Percentiles rank a stretch among this genome's conserved stretches.
phyloP scores from a whole-genome alignment of 2,113 vertebrate species.

The Oxygymnocypris stewartii region DNA sequence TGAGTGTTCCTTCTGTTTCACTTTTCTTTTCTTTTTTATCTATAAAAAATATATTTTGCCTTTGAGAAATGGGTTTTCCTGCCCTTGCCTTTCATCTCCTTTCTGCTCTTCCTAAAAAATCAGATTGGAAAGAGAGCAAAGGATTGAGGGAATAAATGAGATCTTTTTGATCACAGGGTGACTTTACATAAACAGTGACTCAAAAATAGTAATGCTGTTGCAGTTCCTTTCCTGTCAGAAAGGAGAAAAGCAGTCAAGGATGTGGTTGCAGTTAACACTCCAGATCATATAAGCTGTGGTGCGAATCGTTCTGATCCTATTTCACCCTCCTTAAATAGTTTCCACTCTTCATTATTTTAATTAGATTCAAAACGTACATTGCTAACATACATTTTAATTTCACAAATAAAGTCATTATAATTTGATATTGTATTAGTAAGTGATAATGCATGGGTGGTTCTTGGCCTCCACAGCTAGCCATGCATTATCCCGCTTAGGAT shows the following conservation, averaged over 20 bases:
- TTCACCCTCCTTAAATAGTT: not conserved
- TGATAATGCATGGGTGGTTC: no score
- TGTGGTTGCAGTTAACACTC: not conserved
- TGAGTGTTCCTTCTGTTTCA: not conserved
- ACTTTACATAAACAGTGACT: conserved; percentile 10
- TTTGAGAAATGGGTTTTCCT: not conserved
- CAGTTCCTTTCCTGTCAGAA: conserved; percentile 7
- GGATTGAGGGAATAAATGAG: conserved; percentile 37
- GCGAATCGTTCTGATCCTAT: not conserved
- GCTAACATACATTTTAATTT: not conserved
- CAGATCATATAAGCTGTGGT: not conserved
- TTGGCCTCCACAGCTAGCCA: no score
- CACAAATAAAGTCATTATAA: not conserved
- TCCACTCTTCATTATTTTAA: not conserved
- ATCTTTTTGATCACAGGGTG: not conserved
- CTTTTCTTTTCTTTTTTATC: not conserved
- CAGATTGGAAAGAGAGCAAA: conserved; percentile 56
- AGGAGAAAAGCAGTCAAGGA: not conserved
- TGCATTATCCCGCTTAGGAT: no score
- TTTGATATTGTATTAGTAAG: not conserved
- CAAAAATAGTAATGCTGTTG: conserved; percentile 16
- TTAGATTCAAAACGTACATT: not conserved
- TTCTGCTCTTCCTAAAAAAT: conserved; percentile 50
- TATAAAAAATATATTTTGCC: not conserved
- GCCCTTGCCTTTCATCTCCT: conserved; percentile 49